Base-by-base conservation (phyloP, 2,888 invertebrate genomes). In the Habroteleia sp. region DNA sequence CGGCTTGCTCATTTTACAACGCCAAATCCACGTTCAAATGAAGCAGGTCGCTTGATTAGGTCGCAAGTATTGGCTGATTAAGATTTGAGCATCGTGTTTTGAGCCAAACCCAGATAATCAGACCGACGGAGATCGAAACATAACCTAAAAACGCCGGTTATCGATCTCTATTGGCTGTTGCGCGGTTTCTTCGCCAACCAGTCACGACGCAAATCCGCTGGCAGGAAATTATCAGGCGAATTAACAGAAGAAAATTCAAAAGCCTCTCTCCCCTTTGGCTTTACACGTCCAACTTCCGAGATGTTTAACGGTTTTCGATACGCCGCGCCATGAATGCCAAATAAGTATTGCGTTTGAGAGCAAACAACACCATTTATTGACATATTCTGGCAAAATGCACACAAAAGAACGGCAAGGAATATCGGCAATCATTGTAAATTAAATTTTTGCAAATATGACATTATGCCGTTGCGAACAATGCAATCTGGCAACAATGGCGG, bases 161-260 rank as follows among this genome's bases (percentile, higher is more conserved):
- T 71, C 46, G 62, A 71, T 62, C 54, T 7, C n/a, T 37, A 42
- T 48, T 33, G 48, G 58, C 29, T 46, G 54, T 58, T 52, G 52
- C 60, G 23, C 52, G 20, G 29, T 16, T 50, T 33, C 42, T 16
- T 50, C 29, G 33, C 14, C 50, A 8, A 42, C 14, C 62, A 62
- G 17, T 39, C 54, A 46, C 44, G 20, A 42, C 35, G 41, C 42
- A 44, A 44, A 60, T 69, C 69, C 60, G 29, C 35, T 31, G 29
- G 50, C 20, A 56, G 75, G 44, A 75, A 78, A 78, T 78, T 75
- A 75, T 74, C 37, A 56, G 66, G 41, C 17, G 65, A 65, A 73
- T 78, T 78, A 69, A 54, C 33, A 48, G 58, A 27, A 65, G 60
- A 63, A 74, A 77, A 62, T 77, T 48, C 63, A 39, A 76, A 62